Base-by-base conservation (phyloP, 2,888 invertebrate genomes). In the Ametastegia equiseti region DNA sequence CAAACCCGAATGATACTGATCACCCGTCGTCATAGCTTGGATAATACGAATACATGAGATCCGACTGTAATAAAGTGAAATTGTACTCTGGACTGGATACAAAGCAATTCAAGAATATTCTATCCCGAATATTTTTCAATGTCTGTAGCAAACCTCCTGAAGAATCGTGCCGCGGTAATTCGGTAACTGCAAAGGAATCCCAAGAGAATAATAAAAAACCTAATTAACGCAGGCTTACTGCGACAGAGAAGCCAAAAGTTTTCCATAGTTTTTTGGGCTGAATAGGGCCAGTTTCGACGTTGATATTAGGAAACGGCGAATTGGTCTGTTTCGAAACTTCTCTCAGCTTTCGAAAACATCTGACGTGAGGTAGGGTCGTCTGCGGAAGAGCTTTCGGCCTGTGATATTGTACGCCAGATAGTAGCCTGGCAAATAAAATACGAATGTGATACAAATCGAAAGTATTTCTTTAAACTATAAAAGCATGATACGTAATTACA, bases 171-270 rank as follows among this genome's bases (percentile, higher is more conserved):
- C n/a, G n/a, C n/a, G n/a, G n/a, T n/a, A n/a, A n/a, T n/a, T n/a
- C n/a, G n/a, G n/a, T 19, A 50, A 50, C 19, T 2, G 19, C 27
- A 23, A 60, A n/a, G 78, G 30, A 67, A 67, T 54, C 69, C 71
- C 78, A 11, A 82, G 69, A 77, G 65, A 57, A 81, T 81, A 39
- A 36, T 80, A 79, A 23, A 42, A 77, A 50, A 45, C 30, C 65
- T 65, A 57, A 82, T 67, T 54, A 15, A 82, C 50, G 80, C 81
- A 81, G n/a, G 65, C 93, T 92, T 93, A 96, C 96, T 89, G 93
- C 93, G 78, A 95, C 87, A 75, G 95, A 94, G 89, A 96, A 96
- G 63, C 93, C 89, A 73, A 96, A 92, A 27, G 95, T 95, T 91
- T 93, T 95, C 88, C 93, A 92, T 77, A 96, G 90, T 83, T 91